Evolutionary conservation across 2,113 vertebrate genomes (phyloP).

Genomic region (Loxodonta africana): DNA sequence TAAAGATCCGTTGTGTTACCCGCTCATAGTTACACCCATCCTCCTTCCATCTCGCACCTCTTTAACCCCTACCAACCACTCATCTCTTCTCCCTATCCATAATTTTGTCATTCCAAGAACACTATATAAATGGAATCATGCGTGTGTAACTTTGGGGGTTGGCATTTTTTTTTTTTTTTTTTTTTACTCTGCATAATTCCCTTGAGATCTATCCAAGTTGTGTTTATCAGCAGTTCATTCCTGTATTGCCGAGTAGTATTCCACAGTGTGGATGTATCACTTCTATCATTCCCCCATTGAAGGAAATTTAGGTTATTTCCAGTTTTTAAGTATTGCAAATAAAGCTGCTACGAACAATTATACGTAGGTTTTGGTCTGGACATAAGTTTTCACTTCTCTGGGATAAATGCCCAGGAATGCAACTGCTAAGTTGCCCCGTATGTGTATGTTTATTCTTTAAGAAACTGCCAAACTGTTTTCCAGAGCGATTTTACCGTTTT

Average conservation of each 20-base stretch:
- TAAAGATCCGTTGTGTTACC: too few species aligned
- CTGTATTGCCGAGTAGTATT: constrained; percentile 9
- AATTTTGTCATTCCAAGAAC: not conserved
- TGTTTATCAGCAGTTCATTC: not conserved
- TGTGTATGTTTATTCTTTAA: not conserved
- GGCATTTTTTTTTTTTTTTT: not conserved
- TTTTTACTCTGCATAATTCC: not conserved
- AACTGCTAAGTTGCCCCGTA: not conserved
- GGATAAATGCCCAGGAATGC: not conserved
- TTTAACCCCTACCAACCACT: not conserved
- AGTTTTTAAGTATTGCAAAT: constrained; percentile 15
- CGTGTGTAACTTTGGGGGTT: not conserved
- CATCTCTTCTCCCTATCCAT: not conserved
- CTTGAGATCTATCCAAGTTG: not conserved
- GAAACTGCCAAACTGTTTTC: not conserved
- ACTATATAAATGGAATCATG: too few species aligned
- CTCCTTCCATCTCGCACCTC: too few species aligned
- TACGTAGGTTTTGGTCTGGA: not conserved
- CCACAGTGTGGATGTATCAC: not conserved
- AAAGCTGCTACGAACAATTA: constrained; percentile 21
- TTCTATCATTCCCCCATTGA: not conserved
- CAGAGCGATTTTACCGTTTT: not conserved
- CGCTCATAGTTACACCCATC: too few species aligned
- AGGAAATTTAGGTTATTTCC: not conserved
- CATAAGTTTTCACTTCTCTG: not conserved